phyloP scores from a whole-genome alignment of 2,797 vertebrate genomes.

The Ciconia nigra region DNA sequence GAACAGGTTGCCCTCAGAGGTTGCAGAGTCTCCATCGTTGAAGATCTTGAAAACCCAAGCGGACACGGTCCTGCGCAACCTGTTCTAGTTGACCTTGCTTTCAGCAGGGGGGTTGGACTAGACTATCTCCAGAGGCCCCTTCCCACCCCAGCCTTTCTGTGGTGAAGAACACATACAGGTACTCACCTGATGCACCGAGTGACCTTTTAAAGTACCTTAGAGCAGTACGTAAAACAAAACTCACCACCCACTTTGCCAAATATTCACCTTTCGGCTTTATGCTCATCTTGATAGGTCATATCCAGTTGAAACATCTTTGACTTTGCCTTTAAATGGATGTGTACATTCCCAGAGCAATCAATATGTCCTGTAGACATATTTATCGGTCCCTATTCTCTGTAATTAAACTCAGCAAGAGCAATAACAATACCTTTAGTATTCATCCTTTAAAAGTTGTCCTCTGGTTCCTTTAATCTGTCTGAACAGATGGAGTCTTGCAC shows the following conservation, averaged over 20 bases:
- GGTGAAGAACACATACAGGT: neutral
- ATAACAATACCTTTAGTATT: conserved; percentile 29
- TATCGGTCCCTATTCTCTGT: conserved; percentile 27
- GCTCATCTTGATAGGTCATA: neutral
- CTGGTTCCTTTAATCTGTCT: neutral
- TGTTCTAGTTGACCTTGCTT: neutral
- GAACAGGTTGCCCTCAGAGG: neutral
- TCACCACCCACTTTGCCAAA: fast-evolving
- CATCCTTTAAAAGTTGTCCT: conserved; percentile 23
- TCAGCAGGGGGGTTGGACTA: neutral
- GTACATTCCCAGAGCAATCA: neutral
- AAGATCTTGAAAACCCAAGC: neutral
- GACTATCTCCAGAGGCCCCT: neutral
- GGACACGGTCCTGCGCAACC: neutral
- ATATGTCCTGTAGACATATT: neutral
- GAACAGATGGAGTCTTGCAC: conserved; percentile 53
- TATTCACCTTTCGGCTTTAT: neutral
- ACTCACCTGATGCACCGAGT: fast-evolving
- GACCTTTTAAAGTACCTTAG: neutral
- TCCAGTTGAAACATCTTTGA: neutral
- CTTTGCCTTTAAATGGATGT: neutral
- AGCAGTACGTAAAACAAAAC: fast-evolving
- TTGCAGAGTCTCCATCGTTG: neutral
- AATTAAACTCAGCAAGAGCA: conserved; percentile 52
- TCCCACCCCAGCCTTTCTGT: neutral